phyloP scores from a whole-genome alignment of 2,113 vertebrate genomes.

The Tapirus terrestris region DNA sequence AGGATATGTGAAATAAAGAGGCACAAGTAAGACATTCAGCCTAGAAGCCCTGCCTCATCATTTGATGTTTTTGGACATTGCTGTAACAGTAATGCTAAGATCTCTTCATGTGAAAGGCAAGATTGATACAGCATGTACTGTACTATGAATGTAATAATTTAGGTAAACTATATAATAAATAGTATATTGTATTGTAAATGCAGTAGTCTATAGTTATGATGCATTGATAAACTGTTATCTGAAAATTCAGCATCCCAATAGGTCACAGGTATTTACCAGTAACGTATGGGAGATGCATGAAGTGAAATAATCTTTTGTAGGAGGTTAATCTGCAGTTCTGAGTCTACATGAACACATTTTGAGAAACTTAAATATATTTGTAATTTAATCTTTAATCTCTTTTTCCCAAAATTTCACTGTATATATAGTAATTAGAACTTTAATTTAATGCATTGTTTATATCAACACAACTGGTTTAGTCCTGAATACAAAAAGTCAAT shows the following conservation, averaged over 20 bases:
- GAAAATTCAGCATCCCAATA: conserved; percentile 30
- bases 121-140: neutral
- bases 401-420: conserved; percentile 27
- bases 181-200: neutral
- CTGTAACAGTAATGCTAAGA: conserved; percentile 50
- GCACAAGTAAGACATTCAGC: neutral
- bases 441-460: conserved; percentile 16
- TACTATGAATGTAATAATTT: conserved; percentile 46
- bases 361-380: conserved; percentile 48
- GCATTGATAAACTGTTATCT: neutral
- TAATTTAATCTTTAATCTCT: conserved; percentile 30
- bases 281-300: neutral
- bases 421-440: conserved; percentile 11
- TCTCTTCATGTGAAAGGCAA: conserved; percentile 15
- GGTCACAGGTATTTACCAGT: conserved; percentile 11
- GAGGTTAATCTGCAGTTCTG: conserved; percentile 19
- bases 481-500: conserved; percentile 20
- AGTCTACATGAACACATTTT: conserved; percentile 20
- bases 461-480: conserved; percentile 20
- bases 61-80: neutral
- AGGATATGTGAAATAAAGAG: neutral
- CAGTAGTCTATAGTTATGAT: neutral
- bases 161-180: neutral
- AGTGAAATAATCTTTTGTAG: conserved; percentile 49
- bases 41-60: neutral